Base-by-base conservation (phyloP, 1,140 invertebrate genomes). In the Geopemphigus sp. region DNA sequence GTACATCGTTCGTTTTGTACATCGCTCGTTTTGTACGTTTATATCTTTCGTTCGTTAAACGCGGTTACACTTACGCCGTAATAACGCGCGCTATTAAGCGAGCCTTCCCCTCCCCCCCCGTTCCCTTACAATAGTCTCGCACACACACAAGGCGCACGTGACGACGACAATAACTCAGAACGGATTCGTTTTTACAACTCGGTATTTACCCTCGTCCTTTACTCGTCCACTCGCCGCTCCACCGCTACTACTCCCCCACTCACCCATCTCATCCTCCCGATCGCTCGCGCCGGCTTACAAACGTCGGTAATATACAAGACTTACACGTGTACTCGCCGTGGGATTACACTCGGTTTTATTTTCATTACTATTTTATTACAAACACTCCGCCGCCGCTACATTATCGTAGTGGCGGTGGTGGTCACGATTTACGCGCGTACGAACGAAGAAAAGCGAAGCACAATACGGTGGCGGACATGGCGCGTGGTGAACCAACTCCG, bases 121-220 rank as follows among this genome's bases (percentile, higher is more conserved):
- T n/a, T n/a, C n/a, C n/a, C n/a, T n/a, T n/a, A n/a, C n/a, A n/a
- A n/a, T n/a, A n/a, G n/a, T n/a, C n/a, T n/a, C n/a, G n/a, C n/a
- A n/a, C n/a, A n/a, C n/a, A n/a, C n/a, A n/a, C n/a, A n/a, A n/a
- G n/a, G n/a, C n/a, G 54, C 72, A 50, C 59, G 72, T 74, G 53
- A 74, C 72, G 72, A 74, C 54, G 72, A 74, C 54, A 74, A 74
- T 74, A 74, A 74, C 72, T 74, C 45, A 59, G 10, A 73, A 74
- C 72, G 54, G 29, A 45, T 74, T 74, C 5, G 54, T 74, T 32
- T 74, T 56, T 74, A 45, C 72, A n/a, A n/a, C n/a, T n/a, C n/a
- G n/a, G n/a, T 59, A 19, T 74, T 56, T 74, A 24, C 15, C n/a
- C 32, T 68, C 19, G 22, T 68, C 64, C 39, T 1, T n/a, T n/a